Evolutionary conservation across 2,797 vertebrate genomes (phyloP).

Genomic region (Cirrhinus molitorella): DNA sequence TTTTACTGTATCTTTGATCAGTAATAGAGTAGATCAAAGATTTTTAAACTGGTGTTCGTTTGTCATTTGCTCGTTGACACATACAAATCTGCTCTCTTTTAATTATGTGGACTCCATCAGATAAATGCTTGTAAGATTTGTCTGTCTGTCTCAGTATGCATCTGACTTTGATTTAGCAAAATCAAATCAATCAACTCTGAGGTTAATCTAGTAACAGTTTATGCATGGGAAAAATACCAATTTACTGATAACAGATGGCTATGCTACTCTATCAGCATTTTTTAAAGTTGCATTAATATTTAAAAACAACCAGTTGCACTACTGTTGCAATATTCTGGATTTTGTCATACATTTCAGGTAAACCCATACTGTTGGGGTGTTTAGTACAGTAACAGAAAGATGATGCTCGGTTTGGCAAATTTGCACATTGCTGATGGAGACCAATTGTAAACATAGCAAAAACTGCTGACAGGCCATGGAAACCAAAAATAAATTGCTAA

Average conservation of each 20-base stretch:
- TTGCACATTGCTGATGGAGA: constrained; percentile 29
- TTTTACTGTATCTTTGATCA: neutral
- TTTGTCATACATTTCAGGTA: neutral
- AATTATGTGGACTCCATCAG: neutral
- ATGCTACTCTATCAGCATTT: neutral
- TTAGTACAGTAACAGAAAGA: neutral
- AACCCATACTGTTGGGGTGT: neutral
- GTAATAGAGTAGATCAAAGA: too few relatives aligned
- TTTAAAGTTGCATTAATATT: neutral
- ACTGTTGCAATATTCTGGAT: neutral
- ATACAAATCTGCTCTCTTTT: neutral
- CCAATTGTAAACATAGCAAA: neutral
- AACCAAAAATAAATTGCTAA: constrained; percentile 11
- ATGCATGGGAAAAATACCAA: neutral
- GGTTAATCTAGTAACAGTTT: neutral
- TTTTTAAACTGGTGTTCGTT: neutral
- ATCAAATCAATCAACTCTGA: neutral
- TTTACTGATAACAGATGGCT: neutral
- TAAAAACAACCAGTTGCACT: neutral
- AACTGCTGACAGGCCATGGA: constrained; percentile 18
- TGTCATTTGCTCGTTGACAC: neutral
- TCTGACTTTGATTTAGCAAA: neutral
- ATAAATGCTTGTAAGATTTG: neutral
- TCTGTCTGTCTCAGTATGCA: neutral
- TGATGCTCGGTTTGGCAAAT: neutral